Evolutionary conservation across 2,797 vertebrate genomes (phyloP).

Genomic region (Discoglossus pictus): DNA sequence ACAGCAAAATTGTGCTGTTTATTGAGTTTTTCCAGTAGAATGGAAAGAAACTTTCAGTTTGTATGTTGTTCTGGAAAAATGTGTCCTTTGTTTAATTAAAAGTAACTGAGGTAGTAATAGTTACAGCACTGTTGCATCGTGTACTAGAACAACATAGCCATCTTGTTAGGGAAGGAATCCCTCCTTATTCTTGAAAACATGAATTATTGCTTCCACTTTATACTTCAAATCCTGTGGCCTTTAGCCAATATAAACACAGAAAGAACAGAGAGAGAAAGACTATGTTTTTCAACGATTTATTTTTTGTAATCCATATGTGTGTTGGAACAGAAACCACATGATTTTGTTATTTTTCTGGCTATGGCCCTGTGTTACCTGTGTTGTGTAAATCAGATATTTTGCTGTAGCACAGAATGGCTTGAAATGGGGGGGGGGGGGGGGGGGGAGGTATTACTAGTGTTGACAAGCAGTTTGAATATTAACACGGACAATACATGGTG

Average conservation of each 20-base stretch:
- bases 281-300: constrained; percentile 16
- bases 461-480: not conserved
- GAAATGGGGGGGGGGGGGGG: not conserved
- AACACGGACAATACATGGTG: not conserved
- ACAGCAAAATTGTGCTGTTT: too few relatives aligned
- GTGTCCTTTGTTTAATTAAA: too few relatives aligned
- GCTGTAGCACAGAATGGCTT: not conserved
- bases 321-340: constrained; percentile 3
- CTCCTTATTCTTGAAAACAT: not conserved
- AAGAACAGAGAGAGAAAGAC: not conserved
- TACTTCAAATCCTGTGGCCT: constrained; percentile 2
- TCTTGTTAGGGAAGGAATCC: not conserved
- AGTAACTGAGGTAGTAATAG: too few relatives aligned
- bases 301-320: constrained; percentile 5
- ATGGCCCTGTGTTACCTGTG: constrained; percentile 4
- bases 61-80: too few relatives aligned
- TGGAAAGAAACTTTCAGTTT: too few relatives aligned
- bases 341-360: constrained; percentile 12
- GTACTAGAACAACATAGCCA: not conserved
- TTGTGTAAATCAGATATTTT: not conserved
- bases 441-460: not conserved
- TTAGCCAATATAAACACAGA: constrained; percentile 11
- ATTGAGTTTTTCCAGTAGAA: too few relatives aligned
- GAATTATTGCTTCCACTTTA: constrained; percentile 17
- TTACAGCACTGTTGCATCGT: constrained; percentile 12